Evolutionary conservation across 1,140 invertebrate genomes (phyloP), one percentile per base, ranked within the genome.

Genomic region (Phthorimaea operculella): DNA sequence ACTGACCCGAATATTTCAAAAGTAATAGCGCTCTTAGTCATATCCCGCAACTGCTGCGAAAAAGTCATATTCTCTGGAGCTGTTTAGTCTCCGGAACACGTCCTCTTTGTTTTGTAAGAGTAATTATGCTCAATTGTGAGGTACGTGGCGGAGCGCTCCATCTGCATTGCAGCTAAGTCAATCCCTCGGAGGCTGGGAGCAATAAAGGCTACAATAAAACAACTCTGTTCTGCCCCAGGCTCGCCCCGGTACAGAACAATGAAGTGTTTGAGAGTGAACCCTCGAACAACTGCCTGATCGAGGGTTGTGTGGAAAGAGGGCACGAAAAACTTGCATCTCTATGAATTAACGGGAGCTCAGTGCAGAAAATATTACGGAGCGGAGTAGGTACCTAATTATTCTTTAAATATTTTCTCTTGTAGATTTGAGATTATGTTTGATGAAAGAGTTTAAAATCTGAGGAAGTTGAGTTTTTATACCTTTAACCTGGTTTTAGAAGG

Each of bases 151-250:
- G 11, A 17, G 44, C 44, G 44, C 7, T 47, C 28, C 54, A 59
- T 60, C 60, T 54, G 60, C 62, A 68, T 58, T 68, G 62, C 63
- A 68, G 63, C 58, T 50, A 49, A 57, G 45, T 45, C 56, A 51
- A 59, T 62, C 54, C 47, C 54, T 7, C 18, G 44, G 59, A 57
- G 52, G 55, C 49, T 57, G 51, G 51, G 36, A 50, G 55, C 55
- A 39, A 57, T 60, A 58, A 65, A 60, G 47, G 15, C 45, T 55
- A 12, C 17, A 55, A 45, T 60, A 54, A 64, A 67, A 63, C 45
- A 47, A 47, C 14, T 47, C 11, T 39, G 8, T 15, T 10, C 42
- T 58, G 17, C 21, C 21, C 48, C 57, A 64, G 61, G 49, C 52
- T 42, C 39, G 8, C 49, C 11, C 53, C 39, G 15, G 12, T 34